Percentiles rank a stretch among this genome's conserved stretches.
phyloP scores from a whole-genome alignment of 2,797 vertebrate genomes.

The Oreochromis grahami region DNA sequence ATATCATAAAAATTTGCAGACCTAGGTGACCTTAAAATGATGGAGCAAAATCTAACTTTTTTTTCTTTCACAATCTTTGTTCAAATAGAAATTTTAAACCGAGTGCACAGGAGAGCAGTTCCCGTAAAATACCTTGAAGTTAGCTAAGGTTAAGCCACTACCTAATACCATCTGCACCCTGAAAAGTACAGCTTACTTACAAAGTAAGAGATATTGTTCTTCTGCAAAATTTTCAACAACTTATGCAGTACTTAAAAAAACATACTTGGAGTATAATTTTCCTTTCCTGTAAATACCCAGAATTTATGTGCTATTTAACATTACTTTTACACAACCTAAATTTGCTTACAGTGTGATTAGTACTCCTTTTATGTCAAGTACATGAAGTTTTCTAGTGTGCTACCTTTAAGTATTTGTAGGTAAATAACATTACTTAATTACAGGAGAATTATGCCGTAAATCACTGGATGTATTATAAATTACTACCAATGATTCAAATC shows the following conservation, averaged over 20 bases:
- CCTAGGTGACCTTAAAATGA: neutral
- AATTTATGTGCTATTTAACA: neutral
- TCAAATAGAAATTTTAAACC: neutral
- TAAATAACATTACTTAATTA: neutral
- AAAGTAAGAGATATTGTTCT: neutral
- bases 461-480: neutral
- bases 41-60: neutral
- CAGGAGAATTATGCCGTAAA: neutral
- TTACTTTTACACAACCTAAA: neutral
- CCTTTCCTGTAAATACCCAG: neutral
- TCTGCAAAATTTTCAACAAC: neutral
- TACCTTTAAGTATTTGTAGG: neutral
- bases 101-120: neutral
- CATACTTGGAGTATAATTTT: neutral
- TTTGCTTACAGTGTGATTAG: neutral
- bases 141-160: neutral
- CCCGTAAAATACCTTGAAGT: neutral
- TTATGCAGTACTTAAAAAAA: neutral
- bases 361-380: neutral
- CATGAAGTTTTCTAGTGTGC: neutral
- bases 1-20: neutral
- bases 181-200: neutral
- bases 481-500: neutral
- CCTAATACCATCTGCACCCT: neutral
- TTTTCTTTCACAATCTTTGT: neutral